Evolutionary conservation across 2,113 vertebrate genomes (phyloP), one percentile per base, ranked within the genome.

Genomic region (Sardina pilchardus): DNA sequence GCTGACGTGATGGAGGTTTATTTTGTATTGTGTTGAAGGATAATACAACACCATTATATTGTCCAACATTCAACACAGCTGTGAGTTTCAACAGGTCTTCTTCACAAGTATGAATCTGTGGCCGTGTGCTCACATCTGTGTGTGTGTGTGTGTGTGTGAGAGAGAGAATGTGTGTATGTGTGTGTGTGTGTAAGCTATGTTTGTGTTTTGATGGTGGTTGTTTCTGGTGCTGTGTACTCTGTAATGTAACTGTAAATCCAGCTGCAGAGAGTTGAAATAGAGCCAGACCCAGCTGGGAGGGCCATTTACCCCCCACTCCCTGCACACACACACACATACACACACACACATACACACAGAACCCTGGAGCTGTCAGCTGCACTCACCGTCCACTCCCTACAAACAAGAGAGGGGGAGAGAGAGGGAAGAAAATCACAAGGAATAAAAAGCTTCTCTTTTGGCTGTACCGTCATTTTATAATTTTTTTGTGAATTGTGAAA

Each of bases 121-220:
- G 3, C 6, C 7, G 53, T 34, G 53, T 30, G 63, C 12, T 14
- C 26, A 14, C 12, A n/a, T 71, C n/a, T 71, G 63, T 71, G 63
- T 71, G 26, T 71, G 63, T 71, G 63, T 71, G 7, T 71, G 63
- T 71, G 63, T 67, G 59, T 63, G 59, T 63, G 59, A n/a, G 59
- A n/a, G 21, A n/a, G 59, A n/a, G 59, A n/a, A 24, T 26, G 21
- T 63, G 59, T 14, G 59, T 63, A n/a, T 71, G 63, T 71, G 63
- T 71, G 26, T 71, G n/a, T 71, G 53, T 59, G 19, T 59, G 17
- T 59, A 16, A 17, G 21, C 6, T 26, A 24, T 63, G 59, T 63
- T 21, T 63, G 59, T 63, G 59, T 56, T 56, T 19, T 56, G 50
- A 56, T 67, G 63, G n/a, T 67, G 63, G 26, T 26, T 12, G 63